These are phyloP conservation scores for Neostethus bicornis DNA, from an alignment of 2,797 vertebrate genomes.

Conservation along the genomic window DNA sequence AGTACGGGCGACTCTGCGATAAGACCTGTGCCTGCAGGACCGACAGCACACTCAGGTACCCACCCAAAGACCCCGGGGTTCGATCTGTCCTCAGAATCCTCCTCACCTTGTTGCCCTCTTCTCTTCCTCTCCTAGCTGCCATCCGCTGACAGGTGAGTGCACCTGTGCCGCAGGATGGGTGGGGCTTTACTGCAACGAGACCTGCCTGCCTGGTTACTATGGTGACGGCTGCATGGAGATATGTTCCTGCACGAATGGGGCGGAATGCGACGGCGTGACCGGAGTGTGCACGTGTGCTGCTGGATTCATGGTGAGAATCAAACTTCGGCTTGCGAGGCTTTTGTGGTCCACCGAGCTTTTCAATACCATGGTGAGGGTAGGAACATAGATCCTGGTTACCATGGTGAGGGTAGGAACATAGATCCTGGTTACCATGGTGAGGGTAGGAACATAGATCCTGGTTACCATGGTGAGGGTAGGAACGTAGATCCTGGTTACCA, in stretches of 20 bases:
- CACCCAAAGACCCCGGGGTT: no score
- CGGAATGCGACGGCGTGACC: constrained; percentile 88
- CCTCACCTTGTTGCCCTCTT: background rate
- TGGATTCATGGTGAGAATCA: constrained; percentile 86
- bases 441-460: no score
- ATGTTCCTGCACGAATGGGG: constrained; percentile 90
- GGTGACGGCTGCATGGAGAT: constrained; percentile 86
- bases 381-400: no score
- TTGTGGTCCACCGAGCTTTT: no score
- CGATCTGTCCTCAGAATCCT: no score
- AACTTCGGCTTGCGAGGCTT: no score
- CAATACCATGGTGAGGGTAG: no score
- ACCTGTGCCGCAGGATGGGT: constrained; percentile 91
- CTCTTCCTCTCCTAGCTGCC: constrained; percentile 81
- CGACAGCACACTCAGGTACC: constrained; percentile 89
- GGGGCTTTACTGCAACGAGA: constrained; percentile 92
- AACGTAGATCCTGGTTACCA: no score
- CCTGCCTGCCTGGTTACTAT: constrained; percentile 87
- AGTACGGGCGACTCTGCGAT: constrained; percentile 90
- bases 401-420: no score
- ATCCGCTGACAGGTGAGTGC: constrained; percentile 94
- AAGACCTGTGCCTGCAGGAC: constrained; percentile 88
- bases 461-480: no score
- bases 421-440: no score
- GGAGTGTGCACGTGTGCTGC: constrained; percentile 90